phyloP scores from a whole-genome alignment of 1,140 invertebrate genomes.

The Colletes latitarsis region DNA sequence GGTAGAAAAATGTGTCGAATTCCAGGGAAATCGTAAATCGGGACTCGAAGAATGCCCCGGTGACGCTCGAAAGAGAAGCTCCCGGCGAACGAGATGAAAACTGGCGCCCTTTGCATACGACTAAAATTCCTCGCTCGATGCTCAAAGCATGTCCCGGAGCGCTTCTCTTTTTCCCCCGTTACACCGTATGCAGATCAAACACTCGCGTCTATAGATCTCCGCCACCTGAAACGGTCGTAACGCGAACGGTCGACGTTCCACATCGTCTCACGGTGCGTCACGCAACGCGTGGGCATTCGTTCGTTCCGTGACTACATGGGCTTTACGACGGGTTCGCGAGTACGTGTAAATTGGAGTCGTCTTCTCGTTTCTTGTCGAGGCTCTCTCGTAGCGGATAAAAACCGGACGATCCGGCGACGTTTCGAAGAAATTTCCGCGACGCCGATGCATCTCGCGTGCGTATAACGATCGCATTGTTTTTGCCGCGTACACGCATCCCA shows the following conservation, averaged over 20 bases:
- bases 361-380: not conserved
- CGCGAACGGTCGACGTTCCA: not conserved
- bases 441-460: conserved; percentile 15
- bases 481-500: not conserved
- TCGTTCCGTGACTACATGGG: conserved; percentile 33
- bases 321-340: conserved; percentile 31
- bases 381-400: conserved; percentile 9
- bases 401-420: conserved; percentile 21
- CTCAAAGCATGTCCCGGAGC: not conserved
- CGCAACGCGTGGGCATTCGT: conserved; percentile 40
- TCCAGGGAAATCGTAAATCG: too few species aligned
- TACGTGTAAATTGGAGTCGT: conserved; percentile 50
- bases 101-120: not conserved
- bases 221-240: not conserved
- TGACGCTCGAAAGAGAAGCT: not conserved
- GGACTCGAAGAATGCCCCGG: too few species aligned
- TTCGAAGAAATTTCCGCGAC: conserved; percentile 27
- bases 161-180: not conserved
- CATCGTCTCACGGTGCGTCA: conserved; percentile 35
- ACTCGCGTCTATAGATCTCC: not conserved
- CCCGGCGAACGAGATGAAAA: not conserved
- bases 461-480: conserved; percentile 36
- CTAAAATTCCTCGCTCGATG: not conserved
- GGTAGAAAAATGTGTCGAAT: too few species aligned
- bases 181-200: conserved; percentile 15